Percentiles rank a stretch among this genome's conserved stretches.
These are phyloP conservation scores for Flabesymbios commensalis DNA, from an alignment of 2,888 invertebrate species.

Conservation along the genomic window DNA sequence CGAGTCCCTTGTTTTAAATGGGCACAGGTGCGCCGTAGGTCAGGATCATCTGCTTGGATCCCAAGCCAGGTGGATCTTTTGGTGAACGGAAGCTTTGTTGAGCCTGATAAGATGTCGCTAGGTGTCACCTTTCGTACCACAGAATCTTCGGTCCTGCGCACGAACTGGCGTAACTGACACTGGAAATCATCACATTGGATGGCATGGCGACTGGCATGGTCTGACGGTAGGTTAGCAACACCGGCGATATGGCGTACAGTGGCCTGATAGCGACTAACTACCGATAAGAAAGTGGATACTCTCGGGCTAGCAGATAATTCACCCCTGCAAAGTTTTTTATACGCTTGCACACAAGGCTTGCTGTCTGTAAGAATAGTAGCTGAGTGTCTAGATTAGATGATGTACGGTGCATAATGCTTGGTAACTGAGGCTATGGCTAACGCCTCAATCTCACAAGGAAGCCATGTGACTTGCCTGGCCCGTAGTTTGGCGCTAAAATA, in stretches of 20 bases:
- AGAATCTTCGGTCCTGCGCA: neutral
- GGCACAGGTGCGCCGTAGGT: neutral
- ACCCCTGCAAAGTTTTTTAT: conserved; percentile 3
- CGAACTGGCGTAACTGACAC: neutral
- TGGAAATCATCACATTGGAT: neutral
- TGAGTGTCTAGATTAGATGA: conserved; percentile 8
- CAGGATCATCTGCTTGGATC: neutral
- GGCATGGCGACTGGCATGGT: neutral
- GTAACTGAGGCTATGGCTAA: neutral
- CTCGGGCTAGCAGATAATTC: conserved; percentile 9
- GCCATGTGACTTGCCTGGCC: neutral
- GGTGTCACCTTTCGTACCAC: neutral
- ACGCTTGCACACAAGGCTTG: conserved; percentile 11
- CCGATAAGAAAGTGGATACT: conserved; percentile 3
- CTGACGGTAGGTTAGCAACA: neutral
- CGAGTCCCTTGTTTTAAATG: neutral
- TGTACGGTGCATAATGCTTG: conserved; percentile 9
- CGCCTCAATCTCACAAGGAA: conserved; percentile 5
- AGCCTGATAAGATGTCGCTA: neutral
- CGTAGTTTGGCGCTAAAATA: conserved; percentile 5
- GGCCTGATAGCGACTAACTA: neutral
- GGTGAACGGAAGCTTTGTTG: neutral
- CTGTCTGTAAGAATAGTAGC: conserved; percentile 8
- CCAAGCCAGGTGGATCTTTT: neutral
- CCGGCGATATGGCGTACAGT: neutral